Base-by-base conservation (phyloP, 2,113 vertebrate species). In the Urocolius indicus region DNA sequence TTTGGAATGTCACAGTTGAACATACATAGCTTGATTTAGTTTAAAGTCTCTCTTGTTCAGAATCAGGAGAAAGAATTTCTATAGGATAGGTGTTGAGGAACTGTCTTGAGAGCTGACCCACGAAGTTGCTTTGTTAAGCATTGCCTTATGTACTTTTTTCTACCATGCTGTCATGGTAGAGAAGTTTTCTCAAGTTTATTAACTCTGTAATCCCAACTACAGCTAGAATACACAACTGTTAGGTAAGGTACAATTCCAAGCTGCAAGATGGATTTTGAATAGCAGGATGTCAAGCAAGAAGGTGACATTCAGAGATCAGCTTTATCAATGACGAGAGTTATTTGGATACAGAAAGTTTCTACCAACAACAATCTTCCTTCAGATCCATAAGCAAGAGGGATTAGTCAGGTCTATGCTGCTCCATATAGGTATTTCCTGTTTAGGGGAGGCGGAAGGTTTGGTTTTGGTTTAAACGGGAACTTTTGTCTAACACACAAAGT, bases 161-260 rank as follows among this genome's bases (percentile, higher is more conserved):
- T 89, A 63, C 14, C 51, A 41, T 7, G 30, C 13, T 63, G 51
- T 45, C 38, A 41, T 4, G 9, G 59, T 10, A 82, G 45, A 77
- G 20, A 54, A 76, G 38, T 43, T 68, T 16, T 71, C 36, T 79
- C 11, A 18, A 83, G n/a, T 9, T 79, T 71, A 72, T 34, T 51
- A 62, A 41, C 5, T 43, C 49, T 48, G 9, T 2, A 7, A 17
- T 27, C 23, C 18, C 21, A 62, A 15, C 26, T 48, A 41, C 1
- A 41, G 36, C 19, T 41, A 24, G 16, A 80, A 87, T 10, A 46
- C 0, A 0, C 5, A 67, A 72, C 8, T 67, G 6, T 34, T 54
- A 76, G 8, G 41, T 21, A n/a, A 76, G 36, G 36, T 43, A 46
- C 30, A 38, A 63, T 51, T 69, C 45, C 43, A 67, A 36, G 65